Evolutionary conservation across 2,113 vertebrate genomes (phyloP), one percentile per base, ranked within the genome.

Genomic region (Pitta sordida): DNA sequence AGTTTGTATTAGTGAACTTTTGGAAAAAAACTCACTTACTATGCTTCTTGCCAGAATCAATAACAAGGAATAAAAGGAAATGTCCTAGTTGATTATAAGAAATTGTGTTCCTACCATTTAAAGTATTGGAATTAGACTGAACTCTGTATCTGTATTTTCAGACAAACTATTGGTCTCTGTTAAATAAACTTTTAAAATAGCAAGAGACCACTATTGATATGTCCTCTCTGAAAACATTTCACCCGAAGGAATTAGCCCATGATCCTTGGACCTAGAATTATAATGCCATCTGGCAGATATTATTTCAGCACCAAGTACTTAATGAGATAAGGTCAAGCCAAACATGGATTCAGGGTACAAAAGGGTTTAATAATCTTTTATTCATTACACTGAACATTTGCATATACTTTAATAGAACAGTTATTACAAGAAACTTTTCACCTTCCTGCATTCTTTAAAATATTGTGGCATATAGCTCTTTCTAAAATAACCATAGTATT

Each of bases 241-340:
- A 95, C 88, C 69, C 84, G 30, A 86, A 95, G 76, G 69, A 94
- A 91, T 90, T 77, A 93, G 37, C 34, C 63, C 65, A 52, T 83
- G 64, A 26, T 95, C 37, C 65, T 77, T 89, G 58, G 59, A 83
- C 56, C 14, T 29, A 84, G 73, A 94, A 82, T 88, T 88, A 86
- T 67, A 90, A 91, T 55, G 21, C 88, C 93, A 94, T 94, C 88
- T 95, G 95, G 73, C 65, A 93, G 79, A 95, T 88, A 90, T 46
- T 53, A 86, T 88, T 88, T 89, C 88, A 92, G 48, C 39, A 93
- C 34, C 52, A 86, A 93, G n/a, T 86, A 88, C 68, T 83, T 94
- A 94, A 95, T 86, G 69, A 96, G 88, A 89, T 68, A 93, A 91
- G 39, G 55, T 83, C 1, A 4, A 89, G 69, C 13, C 79, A 94